These are phyloP conservation scores for Serripes groenlandicus DNA, from an alignment of 2,888 invertebrate genomes.

Conservation along the genomic window DNA sequence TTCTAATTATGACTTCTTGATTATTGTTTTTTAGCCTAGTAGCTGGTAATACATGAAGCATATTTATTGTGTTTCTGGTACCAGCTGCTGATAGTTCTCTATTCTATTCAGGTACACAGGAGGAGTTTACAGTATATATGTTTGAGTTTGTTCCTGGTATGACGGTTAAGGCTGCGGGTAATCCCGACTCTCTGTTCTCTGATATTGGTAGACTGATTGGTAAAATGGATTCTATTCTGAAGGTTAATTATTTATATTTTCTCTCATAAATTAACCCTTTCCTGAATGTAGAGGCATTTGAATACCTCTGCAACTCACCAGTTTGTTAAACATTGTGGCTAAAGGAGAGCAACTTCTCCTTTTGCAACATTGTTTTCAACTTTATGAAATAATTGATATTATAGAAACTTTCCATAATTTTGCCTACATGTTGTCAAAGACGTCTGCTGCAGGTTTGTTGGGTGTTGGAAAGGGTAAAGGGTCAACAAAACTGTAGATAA, in stretches of 20 bases:
- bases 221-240: background rate
- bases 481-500: too few species aligned
- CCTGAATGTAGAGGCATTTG: background rate
- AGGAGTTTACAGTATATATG: background rate
- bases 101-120: slow-evolving; percentile 1
- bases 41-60: background rate
- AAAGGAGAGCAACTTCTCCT: slow-evolving; percentile 6
- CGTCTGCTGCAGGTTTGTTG: too few species aligned
- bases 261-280: background rate
- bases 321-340: background rate
- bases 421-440: too few species aligned
- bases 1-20: background rate
- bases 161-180: slow-evolving; percentile 36
- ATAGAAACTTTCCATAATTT: too few species aligned
- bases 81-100: background rate
- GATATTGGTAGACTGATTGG: slow-evolving; percentile 27
- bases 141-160: slow-evolving; percentile 38
- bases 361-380: background rate
- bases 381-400: too few species aligned
- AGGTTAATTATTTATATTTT: slow-evolving; percentile 11
- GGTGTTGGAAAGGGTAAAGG: too few species aligned
- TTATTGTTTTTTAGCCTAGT: background rate
- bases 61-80: background rate
- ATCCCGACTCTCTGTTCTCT: slow-evolving; percentile 30
- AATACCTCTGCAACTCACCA: background rate